Conservation (phyloP, 2,888 invertebrate species). For the Autographa pulchrina region DNA sequence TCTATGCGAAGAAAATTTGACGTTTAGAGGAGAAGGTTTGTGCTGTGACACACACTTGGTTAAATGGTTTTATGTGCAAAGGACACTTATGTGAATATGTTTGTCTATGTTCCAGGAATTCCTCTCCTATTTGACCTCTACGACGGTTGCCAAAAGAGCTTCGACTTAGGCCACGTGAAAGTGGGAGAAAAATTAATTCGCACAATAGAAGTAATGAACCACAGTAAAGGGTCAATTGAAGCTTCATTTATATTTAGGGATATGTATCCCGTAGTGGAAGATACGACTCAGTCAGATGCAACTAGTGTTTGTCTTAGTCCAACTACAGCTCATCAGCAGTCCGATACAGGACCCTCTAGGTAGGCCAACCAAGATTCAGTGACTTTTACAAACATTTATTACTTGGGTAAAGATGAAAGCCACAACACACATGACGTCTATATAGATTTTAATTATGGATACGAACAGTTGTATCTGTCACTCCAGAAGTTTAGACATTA, state of each 20-base stretch:
- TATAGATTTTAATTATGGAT: background rate
- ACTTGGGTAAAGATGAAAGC: background rate
- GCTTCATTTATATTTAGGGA: conserved; percentile 87
- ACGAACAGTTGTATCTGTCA: conserved; percentile 10
- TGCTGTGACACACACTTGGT: background rate
- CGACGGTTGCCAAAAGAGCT: conserved; percentile 86
- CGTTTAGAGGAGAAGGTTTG: conserved; percentile 89
- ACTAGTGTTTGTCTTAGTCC: conserved; percentile 81
- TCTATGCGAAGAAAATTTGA: conserved; percentile 83
- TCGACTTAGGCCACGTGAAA: conserved; percentile 82
- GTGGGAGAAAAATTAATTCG: conserved; percentile 86
- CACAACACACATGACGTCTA: background rate
- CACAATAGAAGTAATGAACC: conserved; percentile 89
- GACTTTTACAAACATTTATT: background rate
- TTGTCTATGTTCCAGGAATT: conserved; percentile 71
- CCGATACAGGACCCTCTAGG: conserved; percentile 73
- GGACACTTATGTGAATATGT: background rate
- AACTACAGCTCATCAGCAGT: conserved; percentile 51
- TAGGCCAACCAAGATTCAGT: conserved; percentile 37
- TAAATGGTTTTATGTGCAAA: background rate
- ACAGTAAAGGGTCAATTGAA: conserved; percentile 87
- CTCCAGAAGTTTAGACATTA: conserved; percentile 2
- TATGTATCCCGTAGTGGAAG: conserved; percentile 79
- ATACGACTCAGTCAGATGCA: conserved; percentile 74
- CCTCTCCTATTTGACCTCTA: conserved; percentile 83